Conservation (phyloP, 2,888 invertebrate genomes). For the Blastobasis lacticolella region DNA sequence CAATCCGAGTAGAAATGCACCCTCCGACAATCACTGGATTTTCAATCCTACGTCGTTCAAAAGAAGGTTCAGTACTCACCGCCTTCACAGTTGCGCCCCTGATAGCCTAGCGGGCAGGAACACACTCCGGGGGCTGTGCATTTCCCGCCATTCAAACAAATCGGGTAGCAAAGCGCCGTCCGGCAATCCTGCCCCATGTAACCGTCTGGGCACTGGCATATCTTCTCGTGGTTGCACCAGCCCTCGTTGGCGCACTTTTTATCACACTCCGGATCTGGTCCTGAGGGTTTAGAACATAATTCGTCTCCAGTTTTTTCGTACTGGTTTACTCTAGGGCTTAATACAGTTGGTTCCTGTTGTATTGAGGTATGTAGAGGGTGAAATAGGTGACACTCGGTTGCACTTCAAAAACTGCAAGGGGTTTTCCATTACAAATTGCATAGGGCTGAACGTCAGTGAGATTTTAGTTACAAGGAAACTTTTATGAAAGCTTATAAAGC, state of each 20-base stretch:
- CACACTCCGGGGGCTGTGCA: constrained; percentile 93
- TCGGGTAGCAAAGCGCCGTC: constrained; percentile 92
- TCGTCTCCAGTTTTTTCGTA: too few relatives aligned
- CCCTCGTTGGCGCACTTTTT: constrained; percentile 90
- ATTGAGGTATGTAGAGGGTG: too few relatives aligned
- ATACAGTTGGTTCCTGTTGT: too few relatives aligned
- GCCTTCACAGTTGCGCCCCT: constrained; percentile 93
- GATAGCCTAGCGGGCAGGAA: constrained; percentile 91
- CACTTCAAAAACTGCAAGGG: too few relatives aligned
- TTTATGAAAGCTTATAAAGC: too few relatives aligned
- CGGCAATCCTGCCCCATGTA: constrained; percentile 93
- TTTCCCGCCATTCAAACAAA: constrained; percentile 94
- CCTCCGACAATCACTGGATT: not conserved
- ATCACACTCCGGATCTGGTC: constrained; percentile 92
- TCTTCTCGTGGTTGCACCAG: constrained; percentile 87
- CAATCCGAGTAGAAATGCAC: not conserved
- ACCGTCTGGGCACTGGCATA: constrained; percentile 91
- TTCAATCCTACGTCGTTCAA: not conserved
- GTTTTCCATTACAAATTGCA: too few relatives aligned
- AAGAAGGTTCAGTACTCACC: constrained; percentile 68
- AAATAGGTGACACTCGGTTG: too few relatives aligned
- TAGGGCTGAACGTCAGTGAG: too few relatives aligned
- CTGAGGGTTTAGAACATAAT: constrained; percentile 43
- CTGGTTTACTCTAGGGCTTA: too few relatives aligned
- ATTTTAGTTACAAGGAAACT: too few relatives aligned